Conservation (phyloP, 1,140 invertebrate genomes). For the Pristionchus pacificus region DNA sequence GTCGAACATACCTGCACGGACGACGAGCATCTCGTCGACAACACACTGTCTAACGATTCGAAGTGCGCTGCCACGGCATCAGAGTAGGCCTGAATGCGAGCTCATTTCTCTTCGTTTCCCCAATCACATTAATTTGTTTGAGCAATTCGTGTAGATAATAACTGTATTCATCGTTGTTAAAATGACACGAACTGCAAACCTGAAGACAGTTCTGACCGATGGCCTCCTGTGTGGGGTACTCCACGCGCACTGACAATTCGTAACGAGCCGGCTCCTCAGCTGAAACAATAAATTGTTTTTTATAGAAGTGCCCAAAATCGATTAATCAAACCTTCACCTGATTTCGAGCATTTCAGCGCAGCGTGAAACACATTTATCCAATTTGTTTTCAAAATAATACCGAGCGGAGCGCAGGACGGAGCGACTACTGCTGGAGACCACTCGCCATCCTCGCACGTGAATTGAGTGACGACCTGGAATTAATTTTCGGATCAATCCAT, state of each 20-base stretch:
- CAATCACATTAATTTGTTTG: too few species aligned
- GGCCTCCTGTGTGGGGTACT: constrained; percentile 81
- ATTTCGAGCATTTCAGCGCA: too few species aligned
- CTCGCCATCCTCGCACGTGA: constrained; percentile 80
- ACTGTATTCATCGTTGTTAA: background rate
- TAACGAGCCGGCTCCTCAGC: constrained; percentile 81
- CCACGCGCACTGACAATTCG: constrained; percentile 80
- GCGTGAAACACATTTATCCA: too few species aligned
- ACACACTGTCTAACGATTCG: constrained; percentile 71
- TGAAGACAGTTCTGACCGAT: constrained; percentile 74
- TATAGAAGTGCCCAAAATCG: too few species aligned
- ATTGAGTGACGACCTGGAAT: constrained; percentile 76
- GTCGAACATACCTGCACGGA: constrained; percentile 60
- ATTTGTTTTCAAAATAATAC: background rate
- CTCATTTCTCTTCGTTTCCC: too few species aligned
- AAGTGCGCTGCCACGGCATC: constrained; percentile 76
- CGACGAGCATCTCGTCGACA: constrained; percentile 84
- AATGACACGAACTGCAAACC: background rate
- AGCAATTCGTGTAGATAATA: background rate
- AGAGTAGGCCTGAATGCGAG: constrained; percentile 75
- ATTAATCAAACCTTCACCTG: too few species aligned
- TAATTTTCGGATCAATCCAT: constrained; percentile 21
- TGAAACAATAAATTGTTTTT: constrained; percentile 3
- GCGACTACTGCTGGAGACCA: constrained; percentile 35
- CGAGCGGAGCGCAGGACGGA: constrained; percentile 44